Base-by-base conservation (phyloP, 2,888 invertebrate species). In the Phymatocera aterrima region DNA sequence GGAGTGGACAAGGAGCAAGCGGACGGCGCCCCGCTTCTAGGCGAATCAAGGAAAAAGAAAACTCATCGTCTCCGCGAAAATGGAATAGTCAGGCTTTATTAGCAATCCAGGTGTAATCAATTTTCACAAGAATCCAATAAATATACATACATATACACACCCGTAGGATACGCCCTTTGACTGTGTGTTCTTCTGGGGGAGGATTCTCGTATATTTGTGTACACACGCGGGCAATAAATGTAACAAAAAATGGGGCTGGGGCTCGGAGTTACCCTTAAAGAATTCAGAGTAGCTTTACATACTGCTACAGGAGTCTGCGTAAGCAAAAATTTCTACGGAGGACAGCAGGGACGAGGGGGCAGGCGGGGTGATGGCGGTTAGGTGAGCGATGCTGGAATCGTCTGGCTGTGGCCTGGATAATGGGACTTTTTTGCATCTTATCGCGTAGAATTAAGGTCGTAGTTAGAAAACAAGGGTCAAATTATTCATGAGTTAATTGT, bases 311-410 rank as follows among this genome's bases (percentile, higher is more conserved):
- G 43, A 28, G 43, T 46, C 68, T 68, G 40, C 24, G 68, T 68
- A 68, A 68, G 68, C 68, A 46, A 68, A 68, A 68, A 68, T 68
- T 68, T 68, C 43, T 21, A 68, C 46, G 68, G 24, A 46, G 64
- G 37, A 12, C 15, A 54, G 21, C 54, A 18, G 2, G 21, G 54
- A 43, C 43, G 43, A 15, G 43, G 15, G 43, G 43, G 8, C 15
- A 15, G 43, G 8, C 18, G 64, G 64, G 10, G 24, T 3, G 37
- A 8, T 21, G 57, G 37, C 12, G 64, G 64, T 64, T 64, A 64
- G 64, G 37, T 64, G 64, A 64, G 21, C 28, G 21, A 68, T 24
- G 68, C 68, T 40, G 28, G n/a, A n/a, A n/a, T n/a, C n/a, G 24
- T 68, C 46, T 68, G 46, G 37, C 12, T 68, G 28, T 68, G 40